A percentile compares a stretch with the other conserved stretches of the same genome.
Conservation (phyloP, 1,140 invertebrate species). For the Brachionus angularis region DNA sequence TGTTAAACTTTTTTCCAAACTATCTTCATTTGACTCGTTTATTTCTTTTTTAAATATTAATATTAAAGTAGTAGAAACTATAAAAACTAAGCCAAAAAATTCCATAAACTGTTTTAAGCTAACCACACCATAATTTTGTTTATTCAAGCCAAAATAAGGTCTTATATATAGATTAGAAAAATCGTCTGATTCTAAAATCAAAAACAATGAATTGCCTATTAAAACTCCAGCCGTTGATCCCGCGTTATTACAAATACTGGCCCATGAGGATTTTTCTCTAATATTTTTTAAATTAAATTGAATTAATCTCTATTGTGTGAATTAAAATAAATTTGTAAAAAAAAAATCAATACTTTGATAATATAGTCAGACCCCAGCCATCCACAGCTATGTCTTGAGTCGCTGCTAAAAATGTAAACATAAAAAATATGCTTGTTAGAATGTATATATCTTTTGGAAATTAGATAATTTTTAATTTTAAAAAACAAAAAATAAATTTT, state of each 20-base stretch:
- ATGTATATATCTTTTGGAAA: slow-evolving; percentile 68
- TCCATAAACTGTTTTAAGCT: slow-evolving; percentile 33
- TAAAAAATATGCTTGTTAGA: slow-evolving; percentile 81
- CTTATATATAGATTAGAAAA: slow-evolving; percentile 92
- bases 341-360: slow-evolving; percentile 69
- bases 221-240: slow-evolving; percentile 97
- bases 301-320: neutral
- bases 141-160: neutral
- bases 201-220: slow-evolving; percentile 90
- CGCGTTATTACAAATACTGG: slow-evolving; percentile 95
- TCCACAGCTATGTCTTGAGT: slow-evolving; percentile 99
- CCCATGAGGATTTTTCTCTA: slow-evolving; percentile 88
- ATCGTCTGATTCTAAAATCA: slow-evolving; percentile 87
- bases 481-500: slow-evolving; percentile 61
- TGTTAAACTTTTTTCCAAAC: neutral
- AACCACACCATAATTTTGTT: neutral
- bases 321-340: slow-evolving; percentile 10
- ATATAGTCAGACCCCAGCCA: slow-evolving; percentile 98
- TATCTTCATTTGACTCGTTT: slow-evolving; percentile 37
- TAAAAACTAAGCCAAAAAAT: slow-evolving; percentile 67
- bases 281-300: slow-evolving; percentile 46
- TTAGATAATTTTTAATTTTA: slow-evolving; percentile 67
- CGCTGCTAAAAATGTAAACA: slow-evolving; percentile 88
- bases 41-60: slow-evolving; percentile 82
- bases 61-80: slow-evolving; percentile 82